Evolutionary conservation across 2,797 vertebrate species (phyloP), one percentile per base, ranked within the genome.

Genomic region (Aulostomus chinensis): DNA sequence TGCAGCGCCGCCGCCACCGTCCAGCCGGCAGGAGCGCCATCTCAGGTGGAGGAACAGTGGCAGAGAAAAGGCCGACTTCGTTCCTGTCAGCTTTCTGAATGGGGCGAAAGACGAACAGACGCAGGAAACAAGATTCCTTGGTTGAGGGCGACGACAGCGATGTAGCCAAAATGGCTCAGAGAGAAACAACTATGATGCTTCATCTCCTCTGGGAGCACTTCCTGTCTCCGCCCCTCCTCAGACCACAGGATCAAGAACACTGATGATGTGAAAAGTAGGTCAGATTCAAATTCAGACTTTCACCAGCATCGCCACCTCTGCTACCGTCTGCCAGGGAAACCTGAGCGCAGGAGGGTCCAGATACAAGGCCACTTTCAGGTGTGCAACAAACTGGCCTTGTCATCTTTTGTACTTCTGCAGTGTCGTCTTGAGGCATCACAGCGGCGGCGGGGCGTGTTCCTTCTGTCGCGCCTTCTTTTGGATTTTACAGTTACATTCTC

Each of bases 271-370:
- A 36, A 72, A 81, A 80, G 49, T 80, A 78, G 78, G 81, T 81
- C 78, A 80, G 71, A 74, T 73, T 78, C 58, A 73, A 77, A 81
- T 68, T 72, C 58, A 34, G 48, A 50, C 37, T 64, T 58, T 63
- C 9, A 45, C 12, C 20, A n/a, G n/a, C n/a, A n/a, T n/a, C n/a
- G n/a, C n/a, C n/a, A n/a, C n/a, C n/a, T n/a, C n/a, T n/a, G n/a
- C n/a, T n/a, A n/a, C n/a, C n/a, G n/a, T n/a, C n/a, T n/a, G n/a
- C n/a, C n/a, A n/a, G n/a, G n/a, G n/a, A n/a, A n/a, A n/a, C n/a
- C n/a, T n/a, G n/a, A n/a, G n/a, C n/a, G n/a, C n/a, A n/a, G n/a
- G n/a, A n/a, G n/a, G n/a, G n/a, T n/a, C n/a, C n/a, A n/a, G n/a
- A n/a, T n/a, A n/a, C n/a, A n/a, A n/a, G n/a, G n/a, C n/a, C n/a